Base-by-base conservation (phyloP, 2,888 invertebrate genomes). In the Taphrorychus bicolor region DNA sequence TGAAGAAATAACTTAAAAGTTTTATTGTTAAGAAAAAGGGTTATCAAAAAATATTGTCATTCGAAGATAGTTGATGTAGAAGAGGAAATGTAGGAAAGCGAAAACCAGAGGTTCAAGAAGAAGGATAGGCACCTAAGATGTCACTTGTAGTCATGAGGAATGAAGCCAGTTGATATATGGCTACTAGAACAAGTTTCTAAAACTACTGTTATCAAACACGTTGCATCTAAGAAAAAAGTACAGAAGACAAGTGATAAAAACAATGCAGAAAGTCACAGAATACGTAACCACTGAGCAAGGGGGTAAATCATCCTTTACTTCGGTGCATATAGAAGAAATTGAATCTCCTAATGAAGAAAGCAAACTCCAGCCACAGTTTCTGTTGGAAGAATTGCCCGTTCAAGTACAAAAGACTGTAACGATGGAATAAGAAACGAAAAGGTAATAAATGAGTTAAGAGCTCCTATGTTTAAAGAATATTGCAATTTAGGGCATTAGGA, bases 51-150 rank as follows among this genome's bases (percentile, higher is more conserved):
- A 76, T 32, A 74, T 74, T 59, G 69, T 75, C 2, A 72, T 75
- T 14, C 82, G 79, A 71, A 82, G 80, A 70, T 69, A 74, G 18
- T 63, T 77, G 4, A 75, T 82, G 16, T 79, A 76, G 67, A 79
- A 76, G 70, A 75, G 72, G 58, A 76, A 75, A 42, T 79, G 77
- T 3, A 76, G 70, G 48, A 77, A 75, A 71, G 62, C 74, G 24
- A 76, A 78, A 73, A 71, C 68, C 57, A 73, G 77, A 19, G 71
- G 70, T 73, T 21, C 71, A 74, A 72, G 78, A 80, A 57, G 73
- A 83, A 76, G 76, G 81, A 73, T 76, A 83, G 76, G 72, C 81
- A 78, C 81, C 82, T 0, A 73, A 80, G 59, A 79, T 77, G 81
- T 49, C 82, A 83, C 66, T 67, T 71, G 70, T 64, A 70, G 59